Base-by-base conservation (phyloP, 2,797 vertebrate species). In the Tokudaia tokunoshimensis region DNA sequence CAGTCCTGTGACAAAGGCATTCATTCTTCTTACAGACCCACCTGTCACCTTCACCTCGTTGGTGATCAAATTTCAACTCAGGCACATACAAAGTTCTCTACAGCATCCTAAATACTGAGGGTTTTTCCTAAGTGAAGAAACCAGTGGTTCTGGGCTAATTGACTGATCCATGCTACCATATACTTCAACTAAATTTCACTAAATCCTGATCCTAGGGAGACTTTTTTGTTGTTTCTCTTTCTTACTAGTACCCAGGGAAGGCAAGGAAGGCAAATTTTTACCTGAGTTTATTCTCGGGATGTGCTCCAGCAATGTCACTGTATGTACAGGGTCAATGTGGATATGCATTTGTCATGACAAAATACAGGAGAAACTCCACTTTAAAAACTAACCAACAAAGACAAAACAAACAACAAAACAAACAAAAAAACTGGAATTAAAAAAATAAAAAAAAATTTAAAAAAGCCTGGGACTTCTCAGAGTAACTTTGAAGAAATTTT, bases 221-320 rank as follows among this genome's bases (percentile, higher is more conserved):
- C 20, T 12, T 91, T 95, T 78, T 80, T 70, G 12, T 31, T 67
- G n/a, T 83, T 80, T 93, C 92, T 96, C 59, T 97, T 95, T 97
- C 76, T 92, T 94, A 4, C 94, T 98, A 97, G 97, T 98, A 92
- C 84, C 83, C 15, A 96, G 37, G 2, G 6, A 93, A 97, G 92
- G 2, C 5, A 93, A 97, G 92, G 96, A 95, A 97, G 94, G 80
- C 87, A 92, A 94, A n/a, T 55, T 94, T 98, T 82, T 89, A 55
- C 92, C 75, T 86, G 92, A 90, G 34, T 93, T 65, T 95, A 84
- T 97, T 76, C 91, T 96, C 96, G 96, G 72, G 91, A 57, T 72
- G 91, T 93, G 85, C 70, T 91, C 97, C 83, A 97, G 96, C 97
- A 98, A 98, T 98, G 97, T 97, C 98, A 98, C 94, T 92, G 97